Conservation (phyloP, 2,797 vertebrate species). For the Enteromius mattozi region DNA sequence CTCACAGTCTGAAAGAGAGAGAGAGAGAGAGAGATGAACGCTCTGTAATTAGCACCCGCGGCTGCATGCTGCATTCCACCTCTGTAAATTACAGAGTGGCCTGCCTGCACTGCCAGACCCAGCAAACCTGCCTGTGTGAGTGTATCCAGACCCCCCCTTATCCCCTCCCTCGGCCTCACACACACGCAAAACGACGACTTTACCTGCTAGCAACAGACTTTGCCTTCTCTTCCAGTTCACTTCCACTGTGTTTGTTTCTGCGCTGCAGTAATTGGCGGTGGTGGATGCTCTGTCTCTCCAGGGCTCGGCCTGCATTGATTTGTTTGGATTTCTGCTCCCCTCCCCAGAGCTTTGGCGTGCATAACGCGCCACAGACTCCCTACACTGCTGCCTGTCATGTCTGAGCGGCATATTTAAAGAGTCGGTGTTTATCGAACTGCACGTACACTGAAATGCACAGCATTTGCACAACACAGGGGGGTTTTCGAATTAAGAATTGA, state of each 20-base stretch:
- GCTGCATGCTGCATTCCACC: conserved; percentile 72
- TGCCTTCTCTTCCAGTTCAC: conserved; percentile 45
- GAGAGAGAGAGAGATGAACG: conserved; percentile 50
- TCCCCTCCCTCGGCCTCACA: conserved; percentile 15
- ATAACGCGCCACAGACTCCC: conserved; percentile 32
- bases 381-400: conserved; percentile 43
- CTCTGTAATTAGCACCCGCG: conserved; percentile 74
- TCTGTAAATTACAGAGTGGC: conserved; percentile 74
- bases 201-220: conserved; percentile 46
- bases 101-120: conserved; percentile 57
- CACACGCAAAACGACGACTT: conserved; percentile 22
- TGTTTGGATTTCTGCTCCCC: conserved; percentile 57
- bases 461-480: not conserved
- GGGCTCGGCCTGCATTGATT: conserved; percentile 59
- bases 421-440: conserved; percentile 14
- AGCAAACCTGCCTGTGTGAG: conserved; percentile 59
- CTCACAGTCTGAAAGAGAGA: conserved; percentile 50
- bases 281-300: conserved; percentile 46
- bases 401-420: conserved; percentile 38
- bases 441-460: not conserved
- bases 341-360: conserved; percentile 35
- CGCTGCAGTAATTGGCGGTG: conserved; percentile 53
- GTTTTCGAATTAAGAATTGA: not conserved
- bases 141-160: conserved; percentile 44
- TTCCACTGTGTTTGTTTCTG: conserved; percentile 48